These are phyloP conservation scores for Bombus breviceps DNA, from an alignment of 1,140 invertebrate genomes.

Conservation along the genomic window DNA sequence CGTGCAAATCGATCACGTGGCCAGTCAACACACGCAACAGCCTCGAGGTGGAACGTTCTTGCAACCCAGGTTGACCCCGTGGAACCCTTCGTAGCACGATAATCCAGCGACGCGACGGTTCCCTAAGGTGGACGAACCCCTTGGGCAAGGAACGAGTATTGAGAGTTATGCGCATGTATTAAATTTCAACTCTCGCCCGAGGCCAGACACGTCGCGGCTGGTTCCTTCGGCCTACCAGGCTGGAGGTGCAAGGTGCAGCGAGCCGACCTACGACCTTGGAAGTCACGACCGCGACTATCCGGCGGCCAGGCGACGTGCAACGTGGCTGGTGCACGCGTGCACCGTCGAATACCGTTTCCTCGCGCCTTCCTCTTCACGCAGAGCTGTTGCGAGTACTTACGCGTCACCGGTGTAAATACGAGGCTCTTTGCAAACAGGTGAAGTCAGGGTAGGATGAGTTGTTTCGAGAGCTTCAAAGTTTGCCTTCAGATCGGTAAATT, in stretches of 20 bases:
- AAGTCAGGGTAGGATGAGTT: background rate
- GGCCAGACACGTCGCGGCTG: constrained; percentile 66
- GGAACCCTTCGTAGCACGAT: constrained; percentile 43
- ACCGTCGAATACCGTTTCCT: constrained; percentile 56
- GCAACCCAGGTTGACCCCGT: background rate
- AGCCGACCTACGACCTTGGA: constrained; percentile 76
- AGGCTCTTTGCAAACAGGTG: background rate
- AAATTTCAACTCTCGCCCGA: constrained; percentile 76
- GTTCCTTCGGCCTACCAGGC: constrained; percentile 55
- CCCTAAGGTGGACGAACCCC: constrained; percentile 38
- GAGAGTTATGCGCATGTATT: constrained; percentile 73
- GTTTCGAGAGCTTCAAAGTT: background rate
- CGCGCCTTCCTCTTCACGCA: constrained; percentile 18
- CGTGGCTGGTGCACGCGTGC: constrained; percentile 14
- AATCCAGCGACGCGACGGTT: constrained; percentile 46
- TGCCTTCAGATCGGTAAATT: background rate
- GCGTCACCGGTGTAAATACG: background rate
- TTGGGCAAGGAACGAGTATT: constrained; percentile 23
- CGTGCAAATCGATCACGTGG: background rate
- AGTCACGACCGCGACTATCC: constrained; percentile 70
- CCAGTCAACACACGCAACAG: background rate
- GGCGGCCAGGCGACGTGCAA: constrained; percentile 23
- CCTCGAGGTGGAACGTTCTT: background rate
- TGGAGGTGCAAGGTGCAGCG: constrained; percentile 75
- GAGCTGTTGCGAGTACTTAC: too few species aligned